A percentile compares a stretch with the other conserved stretches of the same genome.
Conservation (phyloP, 2,113 vertebrate genomes). For the Daphoenositta chrysoptera region DNA sequence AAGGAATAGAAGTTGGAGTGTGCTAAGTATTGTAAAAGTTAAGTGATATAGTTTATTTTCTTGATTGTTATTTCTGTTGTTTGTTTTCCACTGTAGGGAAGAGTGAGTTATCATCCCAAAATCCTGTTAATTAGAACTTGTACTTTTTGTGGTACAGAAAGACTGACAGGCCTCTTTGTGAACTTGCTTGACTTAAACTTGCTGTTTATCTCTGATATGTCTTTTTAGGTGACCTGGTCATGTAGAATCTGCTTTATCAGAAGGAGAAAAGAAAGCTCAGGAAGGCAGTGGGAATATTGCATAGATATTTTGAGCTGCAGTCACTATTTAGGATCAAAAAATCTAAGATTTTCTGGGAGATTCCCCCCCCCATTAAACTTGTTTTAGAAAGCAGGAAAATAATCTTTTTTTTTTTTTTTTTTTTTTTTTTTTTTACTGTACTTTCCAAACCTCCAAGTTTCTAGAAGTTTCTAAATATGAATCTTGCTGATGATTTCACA, state of each 20-base stretch:
- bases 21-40: neutral
- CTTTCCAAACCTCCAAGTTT: neutral
- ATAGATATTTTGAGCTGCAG: neutral
- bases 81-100: neutral
- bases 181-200: neutral
- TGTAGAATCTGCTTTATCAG: neutral
- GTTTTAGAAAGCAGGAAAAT: neutral
- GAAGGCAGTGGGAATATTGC: neutral
- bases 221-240: neutral
- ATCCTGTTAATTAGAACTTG: neutral
- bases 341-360: fast-evolving
- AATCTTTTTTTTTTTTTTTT: too few species aligned
- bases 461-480: neutral
- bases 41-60: neutral
- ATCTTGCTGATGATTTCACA: neutral
- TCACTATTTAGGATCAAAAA: neutral
- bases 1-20: neutral
- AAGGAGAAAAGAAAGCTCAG: neutral
- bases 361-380: neutral
- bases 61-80: neutral
- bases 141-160: neutral
- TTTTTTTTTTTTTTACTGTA: neutral
- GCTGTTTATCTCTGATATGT: neutral
- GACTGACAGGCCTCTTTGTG: neutral
- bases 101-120: neutral